Evolutionary conservation across 2,113 vertebrate genomes (phyloP).

Genomic region (Hemiprocne comata): DNA sequence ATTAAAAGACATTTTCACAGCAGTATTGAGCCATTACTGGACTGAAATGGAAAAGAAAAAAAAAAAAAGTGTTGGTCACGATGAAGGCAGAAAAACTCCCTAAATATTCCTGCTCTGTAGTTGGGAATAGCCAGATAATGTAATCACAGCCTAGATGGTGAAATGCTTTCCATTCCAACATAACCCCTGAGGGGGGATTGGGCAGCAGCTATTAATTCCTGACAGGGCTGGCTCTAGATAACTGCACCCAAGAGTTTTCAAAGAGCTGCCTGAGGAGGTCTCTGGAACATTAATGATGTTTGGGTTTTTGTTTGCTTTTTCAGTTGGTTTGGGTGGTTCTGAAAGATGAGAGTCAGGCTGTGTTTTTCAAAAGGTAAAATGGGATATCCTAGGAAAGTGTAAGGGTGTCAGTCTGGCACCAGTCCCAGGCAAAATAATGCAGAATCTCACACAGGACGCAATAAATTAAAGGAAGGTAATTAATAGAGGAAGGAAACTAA

Average conservation of each 20-base stretch:
- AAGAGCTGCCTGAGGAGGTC: not conserved
- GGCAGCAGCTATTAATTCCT: slow-evolving; percentile 11
- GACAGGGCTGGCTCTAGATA: not conserved
- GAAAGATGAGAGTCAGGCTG: not conserved
- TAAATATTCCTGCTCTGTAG: not conserved
- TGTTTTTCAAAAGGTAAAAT: slow-evolving; percentile 42
- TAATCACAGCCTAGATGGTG: not conserved
- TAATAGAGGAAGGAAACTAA: slow-evolving; percentile 67
- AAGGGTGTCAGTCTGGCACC: not conserved
- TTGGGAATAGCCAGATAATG: not conserved
- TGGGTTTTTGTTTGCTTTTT: not conserved
- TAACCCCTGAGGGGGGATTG: not conserved
- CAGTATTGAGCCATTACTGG: not conserved
- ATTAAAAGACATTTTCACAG: not conserved
- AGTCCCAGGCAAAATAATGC: slow-evolving; percentile 38
- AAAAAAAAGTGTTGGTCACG: not conserved
- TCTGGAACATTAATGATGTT: not conserved
- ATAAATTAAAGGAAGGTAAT: slow-evolving; percentile 58
- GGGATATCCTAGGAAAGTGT: slow-evolving; percentile 42
- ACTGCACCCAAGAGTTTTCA: slow-evolving; percentile 30
- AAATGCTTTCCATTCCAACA: slow-evolving; percentile 35
- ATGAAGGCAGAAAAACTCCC: slow-evolving; percentile 12
- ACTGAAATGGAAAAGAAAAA: not conserved
- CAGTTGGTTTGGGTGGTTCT: slow-evolving; percentile 28
- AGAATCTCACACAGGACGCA: slow-evolving; percentile 39